Evolutionary conservation across 2,888 invertebrate genomes (phyloP), one percentile per base, ranked within the genome.

Genomic region (Ceraclea dissimilis): DNA sequence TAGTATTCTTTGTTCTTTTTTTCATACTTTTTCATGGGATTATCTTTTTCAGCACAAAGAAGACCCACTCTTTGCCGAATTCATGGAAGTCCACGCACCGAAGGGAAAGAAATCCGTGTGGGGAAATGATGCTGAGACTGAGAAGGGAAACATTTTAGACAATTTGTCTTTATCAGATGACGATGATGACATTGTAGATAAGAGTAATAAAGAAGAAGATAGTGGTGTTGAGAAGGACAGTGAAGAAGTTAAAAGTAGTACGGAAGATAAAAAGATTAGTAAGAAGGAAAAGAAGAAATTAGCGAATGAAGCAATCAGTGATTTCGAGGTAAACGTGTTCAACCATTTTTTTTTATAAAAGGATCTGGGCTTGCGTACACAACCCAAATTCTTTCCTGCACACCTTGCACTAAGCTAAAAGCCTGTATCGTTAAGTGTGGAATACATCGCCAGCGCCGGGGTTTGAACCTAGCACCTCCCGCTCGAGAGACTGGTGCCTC

Each of bases 21-120:
- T 39, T n/a, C 5, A 39, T 39, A 19, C 16, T 34, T 39, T 21
- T n/a, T 11, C 22, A 2, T 20, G 26, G 10, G 2, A 47, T 2
- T 8, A 19, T 8, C 4, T 18, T 17, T 46, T 46, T 10, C 67
- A 88, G 81, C 87, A 90, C 66, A 88, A 88, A 75, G 84, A 90
- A 73, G 94, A 96, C 75, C 90, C 93, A 21, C 75, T 90, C 50
- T 96, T 97, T 75, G 77, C 82, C 60, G 94, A 96, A 70, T 97
- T 93, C 69, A 77, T 96, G 69, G 85, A 90, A 71, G 83, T 86
- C n/a, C 93, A 94, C 70, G 79, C 85, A 49, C 82, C 81, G 59
- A 72, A 75, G 20, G 68, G 71, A 57, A 67, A 67, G 6, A 69
- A 66, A 66, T 66, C 63, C 68, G 68, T 73, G 46, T 84, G 83